Percentiles rank a stretch among this genome's conserved stretches.
phyloP scores from a whole-genome alignment of 2,888 invertebrate species.

The Synergus japonicus region DNA sequence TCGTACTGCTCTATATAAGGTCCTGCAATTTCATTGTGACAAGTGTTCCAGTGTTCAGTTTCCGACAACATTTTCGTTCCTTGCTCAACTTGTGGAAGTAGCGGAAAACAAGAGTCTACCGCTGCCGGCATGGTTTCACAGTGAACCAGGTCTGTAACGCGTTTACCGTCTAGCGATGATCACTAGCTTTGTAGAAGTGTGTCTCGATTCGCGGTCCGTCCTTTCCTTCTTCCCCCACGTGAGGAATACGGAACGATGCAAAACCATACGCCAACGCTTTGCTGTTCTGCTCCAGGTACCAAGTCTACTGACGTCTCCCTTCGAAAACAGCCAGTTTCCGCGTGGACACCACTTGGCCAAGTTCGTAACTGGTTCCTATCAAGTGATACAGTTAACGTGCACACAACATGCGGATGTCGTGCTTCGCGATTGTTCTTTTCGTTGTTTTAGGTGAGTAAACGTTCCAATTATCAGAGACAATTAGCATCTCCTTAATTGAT shows the following conservation, averaged over 20 bases:
- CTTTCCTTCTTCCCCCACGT: constrained; percentile 59
- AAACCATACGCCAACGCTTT: constrained; percentile 68
- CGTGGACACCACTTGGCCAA: constrained; percentile 64
- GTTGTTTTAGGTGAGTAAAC: constrained; percentile 55
- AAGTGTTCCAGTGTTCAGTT: neutral
- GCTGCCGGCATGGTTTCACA: neutral
- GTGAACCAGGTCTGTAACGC: constrained; percentile 7
- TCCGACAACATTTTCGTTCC: neutral
- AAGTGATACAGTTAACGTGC: constrained; percentile 37
- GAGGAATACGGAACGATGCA: constrained; percentile 55
- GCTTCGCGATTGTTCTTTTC: constrained; percentile 48
- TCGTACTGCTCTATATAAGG: neutral
- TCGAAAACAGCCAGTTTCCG: constrained; percentile 70
- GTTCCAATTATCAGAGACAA: constrained; percentile 1
- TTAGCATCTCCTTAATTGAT: neutral
- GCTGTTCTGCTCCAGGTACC: constrained; percentile 61
- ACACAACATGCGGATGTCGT: constrained; percentile 51
- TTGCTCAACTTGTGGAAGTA: neutral
- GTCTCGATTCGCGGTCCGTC: constrained; percentile 48
- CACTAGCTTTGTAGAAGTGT: constrained; percentile 47
- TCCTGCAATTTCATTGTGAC: neutral
- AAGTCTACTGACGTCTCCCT: constrained; percentile 62
- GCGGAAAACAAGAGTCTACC: neutral
- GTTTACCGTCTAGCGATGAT: constrained; percentile 6
- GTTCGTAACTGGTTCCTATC: constrained; percentile 46